Evolutionary conservation across 2,888 invertebrate genomes (phyloP).

Genomic region (Idaea aversata): DNA sequence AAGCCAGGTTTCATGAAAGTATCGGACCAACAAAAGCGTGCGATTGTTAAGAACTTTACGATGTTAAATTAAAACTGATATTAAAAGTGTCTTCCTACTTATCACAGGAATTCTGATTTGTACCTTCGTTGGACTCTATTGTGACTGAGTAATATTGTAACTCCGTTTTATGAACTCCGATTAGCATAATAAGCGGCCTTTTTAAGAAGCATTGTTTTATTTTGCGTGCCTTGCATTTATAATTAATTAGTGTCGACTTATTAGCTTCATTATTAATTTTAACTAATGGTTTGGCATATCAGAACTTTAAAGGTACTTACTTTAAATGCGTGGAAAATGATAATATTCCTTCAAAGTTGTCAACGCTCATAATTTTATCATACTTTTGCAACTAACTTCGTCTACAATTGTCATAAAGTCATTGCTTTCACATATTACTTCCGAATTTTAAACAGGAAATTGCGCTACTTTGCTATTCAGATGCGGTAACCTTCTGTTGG

Average conservation of each 20-base stretch:
- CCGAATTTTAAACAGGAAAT: conserved; percentile 11
- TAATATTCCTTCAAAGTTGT: neutral
- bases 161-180: conserved; percentile 18
- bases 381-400: neutral
- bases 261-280: conserved; percentile 13
- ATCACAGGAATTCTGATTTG: conserved; percentile 18
- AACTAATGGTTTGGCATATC: neutral
- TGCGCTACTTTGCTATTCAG: conserved; percentile 16
- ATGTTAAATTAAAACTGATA: conserved; percentile 23
- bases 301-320: neutral
- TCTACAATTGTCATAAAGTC: neutral
- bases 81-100: conserved; percentile 27
- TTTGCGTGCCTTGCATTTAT: conserved; percentile 27
- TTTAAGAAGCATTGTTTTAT: conserved; percentile 29
- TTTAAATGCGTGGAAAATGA: too few species aligned
- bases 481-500: conserved; percentile 13
- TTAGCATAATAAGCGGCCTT: conserved; percentile 25
- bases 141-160: conserved; percentile 13
- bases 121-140: conserved; percentile 10
- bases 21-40: conserved; percentile 22
- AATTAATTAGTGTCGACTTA: conserved; percentile 14
- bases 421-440: conserved; percentile 1
- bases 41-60: conserved; percentile 22
- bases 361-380: neutral
- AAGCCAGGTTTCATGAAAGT: conserved; percentile 24